Evolutionary conservation across 2,113 vertebrate species (phyloP).

Genomic region (Galbula dea): DNA sequence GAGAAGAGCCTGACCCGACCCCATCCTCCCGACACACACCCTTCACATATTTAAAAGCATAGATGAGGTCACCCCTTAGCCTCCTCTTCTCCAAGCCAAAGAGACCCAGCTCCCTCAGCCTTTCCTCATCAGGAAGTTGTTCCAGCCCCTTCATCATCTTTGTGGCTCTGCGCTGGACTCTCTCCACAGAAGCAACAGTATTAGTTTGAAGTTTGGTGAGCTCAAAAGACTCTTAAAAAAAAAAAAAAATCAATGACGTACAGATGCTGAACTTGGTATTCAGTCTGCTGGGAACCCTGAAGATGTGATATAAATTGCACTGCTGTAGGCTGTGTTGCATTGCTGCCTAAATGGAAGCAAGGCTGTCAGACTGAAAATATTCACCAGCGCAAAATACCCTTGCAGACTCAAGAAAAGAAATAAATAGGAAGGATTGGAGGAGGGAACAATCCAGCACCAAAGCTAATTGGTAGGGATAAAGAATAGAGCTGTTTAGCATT

Average conservation of each 20-base stretch:
- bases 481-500: constrained; percentile 36
- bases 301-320: background rate
- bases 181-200: background rate
- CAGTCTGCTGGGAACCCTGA: background rate
- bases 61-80: too few relatives aligned
- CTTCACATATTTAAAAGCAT: too few relatives aligned
- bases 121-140: too few relatives aligned
- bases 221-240: background rate
- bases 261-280: background rate
- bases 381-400: background rate
- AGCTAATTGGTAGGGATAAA: constrained; percentile 30
- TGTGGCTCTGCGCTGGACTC: too few relatives aligned
- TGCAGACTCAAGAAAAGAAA: background rate
- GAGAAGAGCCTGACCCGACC: too few relatives aligned
- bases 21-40: too few relatives aligned
- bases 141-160: too few relatives aligned
- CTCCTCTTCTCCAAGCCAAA: too few relatives aligned
- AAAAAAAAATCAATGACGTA: background rate
- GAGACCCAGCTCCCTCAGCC: too few relatives aligned
- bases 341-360: background rate
- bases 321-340: background rate
- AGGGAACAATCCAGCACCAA: background rate
- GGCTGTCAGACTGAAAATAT: background rate
- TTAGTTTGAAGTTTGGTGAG: background rate
- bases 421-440: background rate